phyloP scores from a whole-genome alignment of 1,140 invertebrate species.

The Leptopilina boulardi region DNA sequence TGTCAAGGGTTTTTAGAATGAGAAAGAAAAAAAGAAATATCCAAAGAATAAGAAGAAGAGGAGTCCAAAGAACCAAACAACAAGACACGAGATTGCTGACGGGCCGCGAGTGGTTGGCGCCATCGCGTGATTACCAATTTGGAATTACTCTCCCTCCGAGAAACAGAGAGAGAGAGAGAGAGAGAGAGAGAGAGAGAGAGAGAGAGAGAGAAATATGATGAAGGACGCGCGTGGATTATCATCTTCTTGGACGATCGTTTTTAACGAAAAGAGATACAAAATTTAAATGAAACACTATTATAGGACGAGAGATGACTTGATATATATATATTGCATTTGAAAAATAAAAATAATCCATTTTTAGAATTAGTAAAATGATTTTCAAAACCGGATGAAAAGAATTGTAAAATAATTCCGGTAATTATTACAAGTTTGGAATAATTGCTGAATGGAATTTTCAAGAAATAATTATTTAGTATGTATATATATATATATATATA shows the following conservation, averaged over 20 bases:
- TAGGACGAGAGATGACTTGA: neutral
- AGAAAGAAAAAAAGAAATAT: constrained; percentile 40
- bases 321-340: too few species aligned
- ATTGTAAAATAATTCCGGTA: too few species aligned
- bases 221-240: constrained; percentile 66
- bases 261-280: constrained; percentile 46
- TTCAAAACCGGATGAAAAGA: too few species aligned
- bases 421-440: too few species aligned
- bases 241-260: constrained; percentile 57
- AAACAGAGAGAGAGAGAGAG: too few species aligned
- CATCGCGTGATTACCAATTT: constrained; percentile 77
- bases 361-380: too few species aligned
- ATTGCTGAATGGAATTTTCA: too few species aligned
- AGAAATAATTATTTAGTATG: too few species aligned
- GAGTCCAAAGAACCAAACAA: constrained; percentile 62
- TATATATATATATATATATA: constrained; percentile 46
- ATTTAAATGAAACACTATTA: constrained; percentile 37
- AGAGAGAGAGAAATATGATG: constrained; percentile 58
- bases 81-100: constrained; percentile 74
- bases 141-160: constrained; percentile 71
- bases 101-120: constrained; percentile 74
- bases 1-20: constrained; percentile 32
- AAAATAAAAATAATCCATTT: too few species aligned
- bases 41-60: constrained; percentile 48
- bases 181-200: too few species aligned